Base-by-base conservation (phyloP, 1,140 invertebrate species). In the Riptortus pedestris region DNA sequence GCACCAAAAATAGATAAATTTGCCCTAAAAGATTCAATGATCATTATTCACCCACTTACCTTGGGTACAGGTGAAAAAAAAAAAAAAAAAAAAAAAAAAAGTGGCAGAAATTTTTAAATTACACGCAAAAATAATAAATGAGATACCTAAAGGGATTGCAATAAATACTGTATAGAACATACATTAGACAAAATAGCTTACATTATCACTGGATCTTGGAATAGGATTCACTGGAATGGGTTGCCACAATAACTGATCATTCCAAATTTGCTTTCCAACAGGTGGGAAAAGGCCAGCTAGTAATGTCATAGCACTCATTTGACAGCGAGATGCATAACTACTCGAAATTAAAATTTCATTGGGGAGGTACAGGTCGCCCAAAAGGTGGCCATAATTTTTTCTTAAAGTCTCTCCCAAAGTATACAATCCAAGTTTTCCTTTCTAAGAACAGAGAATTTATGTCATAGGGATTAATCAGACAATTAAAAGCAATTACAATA, bases 271-370 rank as follows among this genome's bases (percentile, higher is more conserved):
- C 26, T 81, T 74, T 9, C 79, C 75, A 24, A 74, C 73, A 0
- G 91, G 90, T 24, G 86, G 87, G 76, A 84, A 95, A 33, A 96
- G 75, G 24, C 88, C 90, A 7, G 91, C 89, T 24, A 94, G 76
- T 60, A 93, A 79, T 33, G 83, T 79, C 71, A 86, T 82, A 0
- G 88, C 90, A 73, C 90, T 95, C 85, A 91, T 92, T 66, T 93
- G 75, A 70, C 90, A 91, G 43, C 93, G 78, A 65, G 92, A 86
- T 7, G 80, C 78, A 70, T 87, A 85, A 69, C 90, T 93, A 71
- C 88, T 91, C n/a, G 81, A 73, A 0, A 91, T 79, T 65, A 76
- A 78, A 26, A 91, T 78, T 74, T 88, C 81, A 59, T 81, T 76
- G 16, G 80, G 76, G 45, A 75, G 78, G 66, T 86, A 85, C 24